Evolutionary conservation across 2,797 vertebrate genomes (phyloP).

Genomic region (Pachyuromys duprasi): DNA sequence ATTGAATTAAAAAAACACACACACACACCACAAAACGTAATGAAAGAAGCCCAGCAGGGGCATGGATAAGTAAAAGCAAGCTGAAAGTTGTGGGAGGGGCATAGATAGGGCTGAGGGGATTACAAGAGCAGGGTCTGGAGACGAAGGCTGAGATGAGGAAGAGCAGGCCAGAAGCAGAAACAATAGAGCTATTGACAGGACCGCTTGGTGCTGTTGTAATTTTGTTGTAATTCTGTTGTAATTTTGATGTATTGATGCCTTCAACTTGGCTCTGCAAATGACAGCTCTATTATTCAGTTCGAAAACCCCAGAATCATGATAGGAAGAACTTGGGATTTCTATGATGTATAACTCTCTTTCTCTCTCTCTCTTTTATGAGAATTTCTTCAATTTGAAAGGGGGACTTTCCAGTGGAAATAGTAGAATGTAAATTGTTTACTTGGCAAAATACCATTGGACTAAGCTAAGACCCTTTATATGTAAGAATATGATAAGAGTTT

Average conservation of each 20-base stretch:
- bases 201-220: conserved; percentile 45
- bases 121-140: background rate
- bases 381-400: conserved; percentile 71
- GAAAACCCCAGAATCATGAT: conserved; percentile 53
- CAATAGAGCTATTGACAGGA: conserved; percentile 42
- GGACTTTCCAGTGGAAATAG: conserved; percentile 81
- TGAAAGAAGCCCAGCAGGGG: background rate
- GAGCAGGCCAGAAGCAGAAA: conserved; percentile 29
- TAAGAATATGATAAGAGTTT: conserved; percentile 51
- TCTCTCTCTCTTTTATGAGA: conserved; percentile 49
- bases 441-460: conserved; percentile 70
- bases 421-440: conserved; percentile 80
- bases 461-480: conserved; percentile 66
- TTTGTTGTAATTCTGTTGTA: conserved; percentile 59
- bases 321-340: conserved; percentile 65
- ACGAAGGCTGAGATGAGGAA: background rate
- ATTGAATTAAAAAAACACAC: background rate
- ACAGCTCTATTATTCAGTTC: conserved; percentile 54
- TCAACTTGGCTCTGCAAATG: conserved; percentile 52
- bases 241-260: conserved; percentile 52
- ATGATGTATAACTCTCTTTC: background rate
- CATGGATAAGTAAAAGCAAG: conserved; percentile 1
- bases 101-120: background rate
- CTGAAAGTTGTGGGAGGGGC: background rate
- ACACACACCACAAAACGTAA: background rate